phyloP scores from a whole-genome alignment of 2,797 vertebrate genomes.

The Arnoldichthys spilopterus region DNA sequence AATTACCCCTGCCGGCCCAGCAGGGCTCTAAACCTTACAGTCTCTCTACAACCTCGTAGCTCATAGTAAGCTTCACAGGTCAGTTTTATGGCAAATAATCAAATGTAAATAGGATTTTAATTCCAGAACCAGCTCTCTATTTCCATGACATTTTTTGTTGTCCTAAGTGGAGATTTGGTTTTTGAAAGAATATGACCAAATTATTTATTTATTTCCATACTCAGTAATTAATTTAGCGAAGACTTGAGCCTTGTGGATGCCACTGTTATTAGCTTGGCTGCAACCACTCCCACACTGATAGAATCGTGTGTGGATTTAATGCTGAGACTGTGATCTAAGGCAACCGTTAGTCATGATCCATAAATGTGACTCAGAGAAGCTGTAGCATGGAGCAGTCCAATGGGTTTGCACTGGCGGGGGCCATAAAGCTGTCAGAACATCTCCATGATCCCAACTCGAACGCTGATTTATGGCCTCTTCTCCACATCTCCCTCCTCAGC shows the following conservation, averaged over 20 bases:
- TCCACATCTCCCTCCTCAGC: slow-evolving; percentile 64
- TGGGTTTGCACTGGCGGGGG: slow-evolving; percentile 72
- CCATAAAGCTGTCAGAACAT: slow-evolving; percentile 75
- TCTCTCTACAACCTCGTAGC: no score
- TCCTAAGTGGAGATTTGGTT: neutral
- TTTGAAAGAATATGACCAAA: neutral
- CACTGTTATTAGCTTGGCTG: neutral
- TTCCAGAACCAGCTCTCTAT: no score
- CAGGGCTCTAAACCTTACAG: no score
- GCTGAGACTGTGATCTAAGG: slow-evolving; percentile 35
- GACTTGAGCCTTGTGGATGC: neutral
- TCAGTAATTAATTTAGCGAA: neutral
- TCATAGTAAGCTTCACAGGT: no score
- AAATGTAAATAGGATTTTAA: no score
- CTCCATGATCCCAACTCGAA: slow-evolving; percentile 69
- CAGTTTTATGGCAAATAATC: no score
- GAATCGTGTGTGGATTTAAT: slow-evolving; percentile 1
- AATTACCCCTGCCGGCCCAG: no score
- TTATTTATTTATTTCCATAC: neutral
- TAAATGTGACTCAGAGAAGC: slow-evolving; percentile 41
- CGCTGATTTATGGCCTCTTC: slow-evolving; percentile 75
- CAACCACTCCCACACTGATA: neutral
- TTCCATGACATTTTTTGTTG: neutral
- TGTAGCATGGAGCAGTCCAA: slow-evolving; percentile 52
- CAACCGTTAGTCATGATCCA: slow-evolving; percentile 62